Evolutionary conservation across 2,113 vertebrate species (phyloP).

Genomic region (Lophius piscatorius): DNA sequence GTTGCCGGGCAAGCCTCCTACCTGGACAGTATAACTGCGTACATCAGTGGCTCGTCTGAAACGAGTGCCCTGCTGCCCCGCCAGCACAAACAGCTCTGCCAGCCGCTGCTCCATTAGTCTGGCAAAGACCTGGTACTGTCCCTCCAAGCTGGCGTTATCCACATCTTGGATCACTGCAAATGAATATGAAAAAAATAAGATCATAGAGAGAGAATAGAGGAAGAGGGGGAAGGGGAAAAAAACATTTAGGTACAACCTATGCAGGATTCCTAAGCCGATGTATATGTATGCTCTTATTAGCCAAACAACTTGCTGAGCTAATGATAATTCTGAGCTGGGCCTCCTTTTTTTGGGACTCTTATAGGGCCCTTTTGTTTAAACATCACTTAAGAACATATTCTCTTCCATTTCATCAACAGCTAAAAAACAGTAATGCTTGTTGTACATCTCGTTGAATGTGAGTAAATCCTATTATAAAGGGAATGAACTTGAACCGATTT

Average conservation of each 20-base stretch:
- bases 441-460: constrained; percentile 44
- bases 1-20: constrained; percentile 51
- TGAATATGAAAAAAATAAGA: constrained; percentile 28
- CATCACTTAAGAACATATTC: neutral
- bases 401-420: constrained; percentile 18
- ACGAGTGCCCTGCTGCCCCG: constrained; percentile 88
- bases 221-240: neutral
- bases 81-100: constrained; percentile 92
- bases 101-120: constrained; percentile 96
- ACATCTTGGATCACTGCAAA: constrained; percentile 94
- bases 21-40: constrained; percentile 96
- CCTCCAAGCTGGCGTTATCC: constrained; percentile 88
- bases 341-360: neutral
- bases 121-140: constrained; percentile 96
- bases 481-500: constrained; percentile 58
- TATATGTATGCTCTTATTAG: neutral
- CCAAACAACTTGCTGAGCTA: neutral
- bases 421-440: constrained; percentile 28
- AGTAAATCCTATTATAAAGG: constrained; percentile 56
- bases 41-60: constrained; percentile 90
- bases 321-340: neutral
- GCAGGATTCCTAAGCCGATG: neutral
- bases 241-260: constrained; percentile 13
- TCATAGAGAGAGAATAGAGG: constrained; percentile 11
- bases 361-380: constrained; percentile 3